Conservation (phyloP, 2,113 vertebrate species). For the Loxodonta africana region DNA sequence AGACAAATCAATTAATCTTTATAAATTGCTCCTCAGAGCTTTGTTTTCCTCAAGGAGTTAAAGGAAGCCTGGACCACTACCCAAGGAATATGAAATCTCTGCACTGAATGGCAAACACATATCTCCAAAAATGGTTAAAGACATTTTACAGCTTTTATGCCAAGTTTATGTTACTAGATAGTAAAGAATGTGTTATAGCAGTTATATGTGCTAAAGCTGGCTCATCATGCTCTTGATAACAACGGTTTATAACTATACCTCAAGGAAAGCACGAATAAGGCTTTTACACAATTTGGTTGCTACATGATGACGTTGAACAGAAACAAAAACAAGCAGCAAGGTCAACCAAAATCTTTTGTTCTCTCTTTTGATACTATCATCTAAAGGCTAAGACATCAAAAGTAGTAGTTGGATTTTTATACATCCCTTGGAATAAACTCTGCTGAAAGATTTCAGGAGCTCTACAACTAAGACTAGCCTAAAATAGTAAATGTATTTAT, state of each 20-base stretch:
- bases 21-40: slow-evolving; percentile 77
- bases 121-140: slow-evolving; percentile 71
- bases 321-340: slow-evolving; percentile 56
- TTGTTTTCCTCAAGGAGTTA: slow-evolving; percentile 77
- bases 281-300: slow-evolving; percentile 10
- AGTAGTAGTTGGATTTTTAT: not conserved
- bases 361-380: not conserved
- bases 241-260: slow-evolving; percentile 59
- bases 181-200: slow-evolving; percentile 68
- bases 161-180: slow-evolving; percentile 51
- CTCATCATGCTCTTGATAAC: slow-evolving; percentile 56
- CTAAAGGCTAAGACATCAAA: slow-evolving; percentile 16
- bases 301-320: not conserved
- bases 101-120: slow-evolving; percentile 67
- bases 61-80: slow-evolving; percentile 70
- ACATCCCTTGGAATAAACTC: slow-evolving; percentile 44
- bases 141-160: slow-evolving; percentile 74
- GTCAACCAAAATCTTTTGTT: not conserved
- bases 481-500: slow-evolving; percentile 48
- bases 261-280: not conserved
- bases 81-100: slow-evolving; percentile 68
- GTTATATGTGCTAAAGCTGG: slow-evolving; percentile 56
- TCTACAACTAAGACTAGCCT: slow-evolving; percentile 58
- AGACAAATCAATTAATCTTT: slow-evolving; percentile 77
- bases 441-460: slow-evolving; percentile 60